phyloP scores from a whole-genome alignment of 2,797 vertebrate species.

The Furcifer pardalis region DNA sequence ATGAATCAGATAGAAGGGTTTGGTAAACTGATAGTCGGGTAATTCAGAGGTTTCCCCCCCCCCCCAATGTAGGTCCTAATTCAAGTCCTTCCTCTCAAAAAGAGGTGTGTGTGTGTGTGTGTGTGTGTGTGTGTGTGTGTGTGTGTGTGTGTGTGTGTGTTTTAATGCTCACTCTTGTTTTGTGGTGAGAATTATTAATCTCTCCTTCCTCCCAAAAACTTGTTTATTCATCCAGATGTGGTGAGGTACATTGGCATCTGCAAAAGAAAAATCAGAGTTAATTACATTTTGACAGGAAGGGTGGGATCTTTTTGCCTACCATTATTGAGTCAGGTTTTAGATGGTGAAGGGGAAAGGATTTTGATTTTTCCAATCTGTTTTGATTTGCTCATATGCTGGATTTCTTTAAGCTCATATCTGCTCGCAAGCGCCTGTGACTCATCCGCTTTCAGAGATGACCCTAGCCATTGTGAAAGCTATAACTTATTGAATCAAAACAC shows the following conservation, averaged over 20 bases:
- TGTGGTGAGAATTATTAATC: too few species aligned
- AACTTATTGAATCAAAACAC: neutral
- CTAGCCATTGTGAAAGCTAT: neutral
- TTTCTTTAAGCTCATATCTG: constrained; percentile 7
- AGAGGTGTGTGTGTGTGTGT: too few species aligned
- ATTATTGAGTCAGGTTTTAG: neutral
- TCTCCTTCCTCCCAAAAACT: too few species aligned
- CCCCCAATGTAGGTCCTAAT: neutral
- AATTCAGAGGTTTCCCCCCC: neutral
- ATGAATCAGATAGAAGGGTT: neutral
- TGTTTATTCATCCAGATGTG: neutral
- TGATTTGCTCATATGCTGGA: constrained; percentile 4
- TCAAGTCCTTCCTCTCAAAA: too few species aligned
- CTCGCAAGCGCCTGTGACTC: neutral
- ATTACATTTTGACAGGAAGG: neutral
- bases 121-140: too few species aligned
- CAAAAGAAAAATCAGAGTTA: neutral
- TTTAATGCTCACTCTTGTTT: neutral
- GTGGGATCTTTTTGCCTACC: neutral
- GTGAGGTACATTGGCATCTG: neutral
- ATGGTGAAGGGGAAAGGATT: too few species aligned
- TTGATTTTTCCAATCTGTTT: neutral
- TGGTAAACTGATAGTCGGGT: neutral
- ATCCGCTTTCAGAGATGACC: constrained; percentile 1
- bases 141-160: too few species aligned